Evolutionary conservation across 2,888 invertebrate genomes (phyloP), one percentile per base, ranked within the genome.

Genomic region (Latrodectus hesperus): DNA sequence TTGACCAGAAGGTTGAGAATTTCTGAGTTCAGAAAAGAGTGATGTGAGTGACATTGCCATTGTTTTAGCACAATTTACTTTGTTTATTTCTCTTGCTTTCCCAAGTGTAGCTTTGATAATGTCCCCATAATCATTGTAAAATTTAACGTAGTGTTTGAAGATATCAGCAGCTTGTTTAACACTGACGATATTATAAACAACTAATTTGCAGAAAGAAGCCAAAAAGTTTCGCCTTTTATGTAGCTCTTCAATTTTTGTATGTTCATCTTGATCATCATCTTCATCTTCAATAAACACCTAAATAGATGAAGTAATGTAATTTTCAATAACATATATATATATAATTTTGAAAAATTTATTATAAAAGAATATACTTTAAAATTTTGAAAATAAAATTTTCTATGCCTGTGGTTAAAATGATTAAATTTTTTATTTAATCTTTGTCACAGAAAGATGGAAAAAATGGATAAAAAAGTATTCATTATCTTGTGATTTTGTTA

Each of bases 1-100:
- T 76, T 93, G 91, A 12, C 89, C 90, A 51, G 64, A 89, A 14
- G 91, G 91, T 84, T 91, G 91, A n/a, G 88, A 88, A 53, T 64
- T 77, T 88, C 94, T 94, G 89, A 97, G 93, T 90, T 96, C 96
- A 89, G 94, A 94, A 93, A 96, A 99, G 90, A 98, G 94, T 92
- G 96, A 95, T 91, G 96, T 97, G 92, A 99, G 94, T 92, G 98
- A 97, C 82, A 97, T 94, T 90, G 97, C 95, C 95, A 99, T 96
- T 5, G 98, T 98, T 90, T 98, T 94, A 10, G 99, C 98, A 93
- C 98, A 99, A 92, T 96, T 96, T 67, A 98, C 96, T 93, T 98
- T 99, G 93, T 98, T 98, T 91, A 99, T 98, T 93, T 99, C 99
- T 90, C 99, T 94, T 14, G 98, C 97, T 93, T 99, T 99, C 91